phyloP scores from a whole-genome alignment of 2,113 vertebrate genomes.

The Coryphaenoides rupestris region DNA sequence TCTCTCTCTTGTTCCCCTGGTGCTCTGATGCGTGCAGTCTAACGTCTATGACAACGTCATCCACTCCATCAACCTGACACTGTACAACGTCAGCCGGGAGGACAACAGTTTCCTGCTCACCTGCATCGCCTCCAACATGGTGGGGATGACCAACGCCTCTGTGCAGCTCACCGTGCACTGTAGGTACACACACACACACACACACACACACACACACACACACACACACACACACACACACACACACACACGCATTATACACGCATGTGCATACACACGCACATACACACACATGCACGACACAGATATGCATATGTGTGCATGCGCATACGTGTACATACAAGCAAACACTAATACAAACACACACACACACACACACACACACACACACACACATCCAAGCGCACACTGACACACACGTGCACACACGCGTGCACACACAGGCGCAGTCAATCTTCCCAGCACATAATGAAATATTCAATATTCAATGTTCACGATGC shows the following conservation, averaged over 20 bases:
- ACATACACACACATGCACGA: no score
- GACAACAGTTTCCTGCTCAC: constrained; percentile 89
- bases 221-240: constrained; percentile 4
- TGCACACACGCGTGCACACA: no score
- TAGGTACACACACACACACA: constrained; percentile 67
- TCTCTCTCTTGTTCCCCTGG: constrained; percentile 3
- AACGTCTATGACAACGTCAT: constrained; percentile 80
- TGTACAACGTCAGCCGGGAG: constrained; percentile 89
- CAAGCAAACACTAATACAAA: not conserved
- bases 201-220: constrained; percentile 5
- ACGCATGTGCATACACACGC: not conserved
- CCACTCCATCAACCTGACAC: constrained; percentile 87
- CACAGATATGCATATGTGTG: not conserved
- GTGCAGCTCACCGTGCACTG: constrained; percentile 91
- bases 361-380: no score
- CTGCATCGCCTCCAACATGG: constrained; percentile 90
- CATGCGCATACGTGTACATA: not conserved
- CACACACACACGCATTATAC: no score
- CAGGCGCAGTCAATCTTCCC: not conserved
- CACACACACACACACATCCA: no score
- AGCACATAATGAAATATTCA: not conserved
- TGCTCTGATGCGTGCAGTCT: constrained; percentile 60
- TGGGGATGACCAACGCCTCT: constrained; percentile 92
- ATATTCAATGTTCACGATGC: not conserved
- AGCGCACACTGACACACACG: no score